A percentile compares a stretch with the other conserved stretches of the same genome.
Conservation (phyloP, 2,888 invertebrate genomes). For the Prosapia bicincta region DNA sequence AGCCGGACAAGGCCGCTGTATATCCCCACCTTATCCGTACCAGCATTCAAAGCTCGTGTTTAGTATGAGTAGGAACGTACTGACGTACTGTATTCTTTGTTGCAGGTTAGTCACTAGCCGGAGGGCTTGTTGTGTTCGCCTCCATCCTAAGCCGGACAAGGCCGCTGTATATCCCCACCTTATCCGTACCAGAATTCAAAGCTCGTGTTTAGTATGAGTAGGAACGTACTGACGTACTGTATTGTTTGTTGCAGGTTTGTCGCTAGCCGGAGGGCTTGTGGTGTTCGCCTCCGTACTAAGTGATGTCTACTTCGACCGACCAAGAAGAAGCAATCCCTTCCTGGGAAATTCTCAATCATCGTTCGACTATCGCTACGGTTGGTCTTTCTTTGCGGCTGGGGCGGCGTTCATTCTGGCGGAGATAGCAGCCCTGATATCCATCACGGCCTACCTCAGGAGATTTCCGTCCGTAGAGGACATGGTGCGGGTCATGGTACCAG, state of each 20-base stretch:
- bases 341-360: constrained; percentile 41
- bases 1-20: too few species aligned
- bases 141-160: too few species aligned
- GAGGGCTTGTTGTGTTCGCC: too few species aligned
- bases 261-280: constrained; percentile 57
- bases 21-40: too few species aligned
- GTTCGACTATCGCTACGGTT: constrained; percentile 55
- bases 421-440: constrained; percentile 53
- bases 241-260: constrained; percentile 53
- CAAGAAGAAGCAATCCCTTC: constrained; percentile 30
- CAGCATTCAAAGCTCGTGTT: too few species aligned
- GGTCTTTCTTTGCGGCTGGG: constrained; percentile 60
- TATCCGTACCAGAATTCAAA: too few species aligned
- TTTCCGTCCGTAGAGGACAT: constrained; percentile 60
- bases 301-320: constrained; percentile 54
- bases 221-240: too few species aligned
- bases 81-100: too few species aligned
- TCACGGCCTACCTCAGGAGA: constrained; percentile 57
- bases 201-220: too few species aligned
- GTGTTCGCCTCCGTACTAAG: constrained; percentile 58
- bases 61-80: too few species aligned
- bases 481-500: constrained; percentile 58
- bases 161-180: too few species aligned
- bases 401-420: constrained; percentile 50
- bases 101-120: too few species aligned